Evolutionary conservation across 2,113 vertebrate species (phyloP), one percentile per base, ranked within the genome.

Genomic region (Piaya cayana): DNA sequence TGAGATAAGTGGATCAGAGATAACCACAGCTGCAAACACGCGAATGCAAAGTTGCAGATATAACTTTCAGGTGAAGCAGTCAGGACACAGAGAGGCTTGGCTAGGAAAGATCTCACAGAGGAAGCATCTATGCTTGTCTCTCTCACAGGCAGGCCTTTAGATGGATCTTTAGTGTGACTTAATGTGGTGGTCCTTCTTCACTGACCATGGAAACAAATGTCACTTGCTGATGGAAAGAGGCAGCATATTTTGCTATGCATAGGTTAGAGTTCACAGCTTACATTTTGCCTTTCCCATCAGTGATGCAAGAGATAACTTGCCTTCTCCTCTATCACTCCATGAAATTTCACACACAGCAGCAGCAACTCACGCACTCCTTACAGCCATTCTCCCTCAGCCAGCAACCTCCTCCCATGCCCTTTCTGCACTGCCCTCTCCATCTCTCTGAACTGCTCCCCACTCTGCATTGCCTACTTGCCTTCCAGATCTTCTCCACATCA

Each of bases 161-260:
- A 25, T 15, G 27, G 8, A 22, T 26, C 23, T 55, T 21, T 2
- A 37, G 30, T 3, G 11, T 11, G 59, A n/a, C 23, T 71, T 2
- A 0, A 8, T 4, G 5, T 1, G 2, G 3, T 27, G 71, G 37
- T 32, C 29, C 47, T 74, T 16, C 82, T 47, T 25, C 36, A 32
- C 21, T 2, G 0, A 43, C 21, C 76, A 27, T 0, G 9, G 36
- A 74, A 50, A 50, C 16, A 26, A 47, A 8, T 1, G 0, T 8
- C 15, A 47, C 27, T 30, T 58, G 4, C 15, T 26, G 42, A 50
- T 2, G 12, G 30, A 26, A 23, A n/a, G 2, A 0, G 26, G 32
- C 43, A 19, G 43, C 2, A n/a, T n/a, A n/a, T n/a, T n/a, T n/a
- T n/a, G n/a, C n/a, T n/a, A n/a, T n/a, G n/a, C n/a, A n/a, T n/a